Evolutionary conservation across 2,888 invertebrate genomes (phyloP), one percentile per base, ranked within the genome.

Genomic region (Galerucella pusilla): DNA sequence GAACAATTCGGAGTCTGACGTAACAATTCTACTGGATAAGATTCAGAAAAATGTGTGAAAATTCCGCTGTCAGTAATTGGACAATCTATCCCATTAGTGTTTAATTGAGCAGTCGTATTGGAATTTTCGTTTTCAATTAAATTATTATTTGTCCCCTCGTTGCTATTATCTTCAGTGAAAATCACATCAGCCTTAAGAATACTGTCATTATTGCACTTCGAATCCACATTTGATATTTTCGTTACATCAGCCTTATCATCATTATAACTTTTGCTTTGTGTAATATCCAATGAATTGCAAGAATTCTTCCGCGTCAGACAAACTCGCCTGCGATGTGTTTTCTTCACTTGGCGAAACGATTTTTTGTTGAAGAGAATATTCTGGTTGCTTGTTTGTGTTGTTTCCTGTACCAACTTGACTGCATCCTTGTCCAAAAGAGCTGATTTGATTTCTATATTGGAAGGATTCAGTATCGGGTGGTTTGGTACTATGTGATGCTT

Each of bases 161-260:
- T 65, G 59, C 65, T 49, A 46, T 46, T 67, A 52, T 16, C 59
- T 20, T 67, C 35, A 25, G 6, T 42, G 12, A 16, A 20, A 71
- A 35, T 70, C 28, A 45, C 60, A 65, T 54, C 57, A 69, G 46
- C 57, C 6, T 46, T 63, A 68, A 45, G 45, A 60, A 25, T 67
- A 71, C 73, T 65, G 25, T 70, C 59, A 65, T 66, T 77, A 77
- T 75, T 77, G 77, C 77, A 74, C 77, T 69, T 61, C 61, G 65
- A 61, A 71, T 72, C 59, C 59, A 65, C 66, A 25, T 46, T 52
- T 65, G 57, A 25, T 25, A n/a, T 46, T 63, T 25, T 20, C 57
- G 61, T 59, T 42, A 45, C 60, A 64, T 70, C 70, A 72, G 64
- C 60, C 49, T 59, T 59, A 11, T 42, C 12, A 14, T 9, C 4